Evolutionary conservation across 2,113 vertebrate genomes (phyloP).

Genomic region (Scortum barcoo): DNA sequence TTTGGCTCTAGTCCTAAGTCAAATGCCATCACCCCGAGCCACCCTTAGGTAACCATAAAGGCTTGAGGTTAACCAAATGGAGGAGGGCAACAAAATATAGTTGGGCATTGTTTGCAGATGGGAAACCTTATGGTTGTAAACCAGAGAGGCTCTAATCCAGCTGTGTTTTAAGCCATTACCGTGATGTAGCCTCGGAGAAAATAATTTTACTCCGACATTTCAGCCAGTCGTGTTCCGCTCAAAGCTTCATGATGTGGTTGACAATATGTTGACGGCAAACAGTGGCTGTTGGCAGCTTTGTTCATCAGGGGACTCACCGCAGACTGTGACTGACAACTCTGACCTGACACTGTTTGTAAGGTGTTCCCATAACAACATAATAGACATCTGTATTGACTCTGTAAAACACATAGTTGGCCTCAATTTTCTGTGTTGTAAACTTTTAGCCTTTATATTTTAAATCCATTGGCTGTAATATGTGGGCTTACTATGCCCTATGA

Average conservation of each 20-base stretch:
- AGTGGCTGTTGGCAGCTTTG: constrained; percentile 42
- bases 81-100: constrained; percentile 77
- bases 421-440: neutral
- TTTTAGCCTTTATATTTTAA: neutral
- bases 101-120: constrained; percentile 78
- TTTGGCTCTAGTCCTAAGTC: constrained; percentile 71
- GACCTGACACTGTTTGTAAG: constrained; percentile 22
- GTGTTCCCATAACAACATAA: constrained; percentile 18
- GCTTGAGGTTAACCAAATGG: constrained; percentile 80
- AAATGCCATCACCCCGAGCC: constrained; percentile 77
- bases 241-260: constrained; percentile 39
- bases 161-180: constrained; percentile 73
- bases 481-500: too few species aligned
- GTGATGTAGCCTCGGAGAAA: constrained; percentile 72
- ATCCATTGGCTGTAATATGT: neutral
- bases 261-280: constrained; percentile 56
- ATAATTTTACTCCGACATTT: constrained; percentile 64
- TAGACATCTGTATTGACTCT: constrained; percentile 18
- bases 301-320: constrained; percentile 20
- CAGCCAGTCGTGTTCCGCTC: constrained; percentile 54
- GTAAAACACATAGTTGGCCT: constrained; percentile 27
- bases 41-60: constrained; percentile 78
- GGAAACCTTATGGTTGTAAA: constrained; percentile 78
- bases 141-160: constrained; percentile 71
- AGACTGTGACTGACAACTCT: constrained; percentile 23